These are phyloP conservation scores for Macroglossus sobrinus DNA, from an alignment of 2,113 vertebrate species.

Conservation along the genomic window DNA sequence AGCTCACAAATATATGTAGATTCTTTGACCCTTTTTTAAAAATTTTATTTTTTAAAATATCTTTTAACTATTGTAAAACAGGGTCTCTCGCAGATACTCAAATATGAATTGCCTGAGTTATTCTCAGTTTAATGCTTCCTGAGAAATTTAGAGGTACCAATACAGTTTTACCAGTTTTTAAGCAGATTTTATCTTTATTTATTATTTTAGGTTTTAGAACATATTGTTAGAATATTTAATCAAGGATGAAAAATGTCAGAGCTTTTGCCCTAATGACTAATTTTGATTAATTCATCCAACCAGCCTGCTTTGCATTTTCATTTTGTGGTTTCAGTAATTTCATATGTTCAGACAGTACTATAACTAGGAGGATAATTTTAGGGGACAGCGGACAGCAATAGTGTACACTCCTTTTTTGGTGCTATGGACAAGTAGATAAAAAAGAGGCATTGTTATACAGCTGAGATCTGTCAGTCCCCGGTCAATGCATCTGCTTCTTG, in stretches of 20 bases:
- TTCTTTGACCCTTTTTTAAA: neutral
- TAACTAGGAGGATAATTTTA: neutral
- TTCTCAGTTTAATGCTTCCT: slow-evolving; percentile 9
- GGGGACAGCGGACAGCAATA: neutral
- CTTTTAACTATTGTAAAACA: neutral
- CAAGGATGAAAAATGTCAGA: slow-evolving; percentile 9
- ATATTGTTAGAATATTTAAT: slow-evolving; percentile 18
- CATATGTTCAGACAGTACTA: neutral
- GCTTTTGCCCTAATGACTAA: neutral
- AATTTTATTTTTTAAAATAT: neutral
- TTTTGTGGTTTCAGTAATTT: neutral
- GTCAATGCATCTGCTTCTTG: neutral
- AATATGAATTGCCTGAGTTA: neutral
- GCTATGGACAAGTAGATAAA: neutral
- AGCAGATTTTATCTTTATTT: slow-evolving; percentile 1
- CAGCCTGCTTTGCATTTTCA: neutral
- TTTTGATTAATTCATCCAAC: neutral
- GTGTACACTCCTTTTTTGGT: neutral
- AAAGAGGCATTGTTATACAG: neutral
- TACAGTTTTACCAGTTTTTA: neutral
- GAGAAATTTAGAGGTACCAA: neutral
- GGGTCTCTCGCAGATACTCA: neutral
- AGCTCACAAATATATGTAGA: neutral
- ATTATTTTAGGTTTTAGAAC: slow-evolving; percentile 15
- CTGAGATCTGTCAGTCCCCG: neutral